These are phyloP conservation scores for Tragulus kanchil DNA, from an alignment of 2,113 vertebrate species.

Conservation along the genomic window DNA sequence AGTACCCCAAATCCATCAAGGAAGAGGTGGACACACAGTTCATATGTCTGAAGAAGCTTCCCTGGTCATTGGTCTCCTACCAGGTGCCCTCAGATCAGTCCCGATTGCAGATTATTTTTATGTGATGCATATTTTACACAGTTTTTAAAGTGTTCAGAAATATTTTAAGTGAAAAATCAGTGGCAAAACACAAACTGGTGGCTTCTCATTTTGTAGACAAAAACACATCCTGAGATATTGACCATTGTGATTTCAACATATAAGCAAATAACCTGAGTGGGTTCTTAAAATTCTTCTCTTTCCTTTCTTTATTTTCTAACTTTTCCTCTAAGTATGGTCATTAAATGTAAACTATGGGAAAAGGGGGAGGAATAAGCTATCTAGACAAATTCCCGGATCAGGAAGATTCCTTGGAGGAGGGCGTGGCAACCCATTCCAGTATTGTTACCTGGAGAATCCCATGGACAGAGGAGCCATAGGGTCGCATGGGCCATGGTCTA, in stretches of 20 bases:
- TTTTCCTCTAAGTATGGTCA: not conserved
- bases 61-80: not conserved
- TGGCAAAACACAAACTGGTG: constrained; percentile 7
- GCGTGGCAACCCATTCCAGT: not conserved
- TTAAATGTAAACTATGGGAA: not conserved
- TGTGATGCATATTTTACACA: not conserved
- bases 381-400: not conserved
- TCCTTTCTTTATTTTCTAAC: constrained; percentile 44
- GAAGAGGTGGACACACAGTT: not conserved
- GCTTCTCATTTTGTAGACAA: not conserved
- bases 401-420: not conserved
- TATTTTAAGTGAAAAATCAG: constrained; percentile 56
- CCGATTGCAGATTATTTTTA: constrained; percentile 43
- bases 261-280: not conserved
- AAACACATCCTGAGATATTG: not conserved
- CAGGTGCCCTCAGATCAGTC: no score
- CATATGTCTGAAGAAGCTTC: not conserved
- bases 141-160: not conserved
- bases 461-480: not conserved
- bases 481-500: not conserved
- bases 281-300: not conserved
- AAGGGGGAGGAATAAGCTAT: not conserved
- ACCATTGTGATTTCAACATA: not conserved
- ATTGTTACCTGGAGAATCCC: not conserved
- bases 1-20: not conserved